A percentile compares a stretch with the other conserved stretches of the same genome.
Conservation (phyloP, 2,888 invertebrate species). For the Xestia ashworthii region DNA sequence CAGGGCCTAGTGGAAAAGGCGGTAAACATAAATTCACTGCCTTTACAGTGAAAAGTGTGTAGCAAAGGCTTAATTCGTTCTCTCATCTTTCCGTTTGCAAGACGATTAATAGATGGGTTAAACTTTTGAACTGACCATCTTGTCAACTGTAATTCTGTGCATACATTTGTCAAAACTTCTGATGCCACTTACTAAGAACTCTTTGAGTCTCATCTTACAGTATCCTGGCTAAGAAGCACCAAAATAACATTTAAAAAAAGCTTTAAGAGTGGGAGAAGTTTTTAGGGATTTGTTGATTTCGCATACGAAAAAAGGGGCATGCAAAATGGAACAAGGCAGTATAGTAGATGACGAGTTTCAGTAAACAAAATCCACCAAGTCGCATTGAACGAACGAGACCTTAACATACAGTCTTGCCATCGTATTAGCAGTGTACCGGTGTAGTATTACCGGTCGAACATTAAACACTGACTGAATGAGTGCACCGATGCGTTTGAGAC, state of each 20-base stretch:
- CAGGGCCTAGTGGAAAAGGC: not conserved
- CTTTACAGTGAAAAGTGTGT: not conserved
- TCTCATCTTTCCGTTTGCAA: not conserved
- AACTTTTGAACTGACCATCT: not conserved
- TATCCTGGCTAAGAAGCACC: too few species aligned
- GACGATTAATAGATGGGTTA: not conserved
- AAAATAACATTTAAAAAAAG: too few species aligned
- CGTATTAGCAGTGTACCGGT: conserved; percentile 75
- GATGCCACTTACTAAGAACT: not conserved
- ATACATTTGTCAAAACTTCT: not conserved
- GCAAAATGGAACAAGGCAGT: too few species aligned
- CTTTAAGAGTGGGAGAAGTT: too few species aligned
- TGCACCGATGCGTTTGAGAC: conserved; percentile 80
- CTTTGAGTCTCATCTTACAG: too few species aligned
- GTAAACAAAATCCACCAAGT: conserved; percentile 8
- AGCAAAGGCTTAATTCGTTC: not conserved
- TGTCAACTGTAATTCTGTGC: not conserved
- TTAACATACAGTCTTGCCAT: conserved; percentile 69
- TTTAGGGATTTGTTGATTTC: too few species aligned
- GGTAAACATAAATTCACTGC: not conserved
- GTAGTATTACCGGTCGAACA: conserved; percentile 77
- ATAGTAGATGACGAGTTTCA: too few species aligned
- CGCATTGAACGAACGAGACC: conserved; percentile 58
- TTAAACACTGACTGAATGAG: conserved; percentile 77
- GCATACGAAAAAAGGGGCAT: too few species aligned